These are phyloP conservation scores for Acipenser ruthenus DNA, from an alignment of 2,797 vertebrate species.

Conservation along the genomic window DNA sequence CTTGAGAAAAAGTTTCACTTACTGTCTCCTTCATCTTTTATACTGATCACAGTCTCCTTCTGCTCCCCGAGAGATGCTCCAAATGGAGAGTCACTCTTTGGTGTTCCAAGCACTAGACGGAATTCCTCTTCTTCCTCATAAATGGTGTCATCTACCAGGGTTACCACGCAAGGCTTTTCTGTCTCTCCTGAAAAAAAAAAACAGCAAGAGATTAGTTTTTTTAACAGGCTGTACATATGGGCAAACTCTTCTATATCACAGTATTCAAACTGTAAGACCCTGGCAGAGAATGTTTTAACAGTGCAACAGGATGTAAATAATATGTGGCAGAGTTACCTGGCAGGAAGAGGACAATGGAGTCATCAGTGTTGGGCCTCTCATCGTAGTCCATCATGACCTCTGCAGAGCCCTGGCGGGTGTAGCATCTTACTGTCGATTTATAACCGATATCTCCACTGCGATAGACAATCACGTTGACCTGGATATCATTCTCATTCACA, in stretches of 20 bases:
- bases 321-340: conserved; percentile 48
- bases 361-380: conserved; percentile 69
- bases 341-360: conserved; percentile 63
- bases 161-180: conserved; percentile 71
- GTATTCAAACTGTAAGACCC: not conserved
- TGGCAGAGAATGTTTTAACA: not conserved
- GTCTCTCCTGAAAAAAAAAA: conserved; percentile 58
- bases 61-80: conserved; percentile 67
- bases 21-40: conserved; percentile 78
- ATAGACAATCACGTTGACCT: conserved; percentile 54
- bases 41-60: conserved; percentile 64
- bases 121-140: conserved; percentile 80
- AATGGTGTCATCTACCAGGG: conserved; percentile 62
- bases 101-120: conserved; percentile 64
- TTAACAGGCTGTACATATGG: too few species aligned
- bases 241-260: not conserved
- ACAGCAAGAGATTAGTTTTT: not conserved
- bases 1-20: conserved; percentile 26
- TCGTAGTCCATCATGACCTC: conserved; percentile 74
- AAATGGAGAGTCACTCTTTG: conserved; percentile 65
- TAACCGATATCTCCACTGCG: conserved; percentile 64
- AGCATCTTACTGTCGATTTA: conserved; percentile 59
- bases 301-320: not conserved
- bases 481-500: conserved; percentile 64
- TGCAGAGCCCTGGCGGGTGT: conserved; percentile 70